Conservation (phyloP, 2,113 vertebrate species). For the Eulemur rufifrons region DNA sequence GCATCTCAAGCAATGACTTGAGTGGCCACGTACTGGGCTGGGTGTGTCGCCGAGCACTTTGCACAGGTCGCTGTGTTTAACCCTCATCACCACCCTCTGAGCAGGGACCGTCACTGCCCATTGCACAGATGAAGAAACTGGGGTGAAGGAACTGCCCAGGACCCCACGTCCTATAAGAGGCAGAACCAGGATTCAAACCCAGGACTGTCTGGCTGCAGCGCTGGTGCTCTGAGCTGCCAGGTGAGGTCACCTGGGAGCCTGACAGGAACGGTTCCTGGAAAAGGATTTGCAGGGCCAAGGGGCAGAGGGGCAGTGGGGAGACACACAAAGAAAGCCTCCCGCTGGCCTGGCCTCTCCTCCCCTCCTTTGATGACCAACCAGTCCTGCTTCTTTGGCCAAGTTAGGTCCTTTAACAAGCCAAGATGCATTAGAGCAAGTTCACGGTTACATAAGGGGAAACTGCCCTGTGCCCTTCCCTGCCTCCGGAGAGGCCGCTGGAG, state of each 20-base stretch:
- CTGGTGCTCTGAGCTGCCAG: not conserved
- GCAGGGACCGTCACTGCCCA: not conserved
- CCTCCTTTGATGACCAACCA: not conserved
- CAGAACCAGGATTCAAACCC: not conserved
- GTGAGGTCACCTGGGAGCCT: not conserved
- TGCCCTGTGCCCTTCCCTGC: not conserved
- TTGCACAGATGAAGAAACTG: not conserved
- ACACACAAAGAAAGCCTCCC: not conserved
- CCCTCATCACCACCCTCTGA: fast-evolving
- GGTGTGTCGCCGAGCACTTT: not conserved
- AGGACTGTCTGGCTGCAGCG: not conserved
- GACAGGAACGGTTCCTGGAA: not conserved
- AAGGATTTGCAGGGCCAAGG: not conserved
- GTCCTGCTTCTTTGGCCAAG: not conserved
- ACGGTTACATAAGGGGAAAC: not conserved
- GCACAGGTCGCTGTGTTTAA: not conserved
- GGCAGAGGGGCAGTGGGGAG: not conserved
- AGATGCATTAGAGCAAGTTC: not conserved
- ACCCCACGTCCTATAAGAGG: not conserved
- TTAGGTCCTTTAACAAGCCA: not conserved
- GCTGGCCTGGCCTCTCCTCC: not conserved
- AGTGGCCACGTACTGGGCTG: fast-evolving
- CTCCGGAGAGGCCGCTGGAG: not conserved
- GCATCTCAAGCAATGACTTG: fast-evolving
- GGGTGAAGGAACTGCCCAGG: not conserved